Base-by-base conservation (phyloP, 2,797 vertebrate genomes). In the Gymnodraco acuticeps region DNA sequence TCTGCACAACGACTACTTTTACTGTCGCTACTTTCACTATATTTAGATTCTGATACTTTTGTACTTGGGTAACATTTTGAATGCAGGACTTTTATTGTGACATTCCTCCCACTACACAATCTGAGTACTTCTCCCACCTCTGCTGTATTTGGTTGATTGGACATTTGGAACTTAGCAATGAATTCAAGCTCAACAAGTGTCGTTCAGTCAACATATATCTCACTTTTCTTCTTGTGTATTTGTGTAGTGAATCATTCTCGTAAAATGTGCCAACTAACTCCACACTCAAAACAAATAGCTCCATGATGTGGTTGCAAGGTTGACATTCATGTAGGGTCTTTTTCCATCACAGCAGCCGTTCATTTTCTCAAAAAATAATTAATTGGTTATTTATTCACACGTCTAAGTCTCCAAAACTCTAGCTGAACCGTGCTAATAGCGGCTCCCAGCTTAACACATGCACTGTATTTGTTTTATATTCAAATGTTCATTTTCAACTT, bases 101-200 rank as follows among this genome's bases (percentile, higher is more conserved):
- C 8, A 38, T 38, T 33, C 33, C 8, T 9, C n/a, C n/a, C n/a
- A 38, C 33, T 38, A 38, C 6, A 7, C 6, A 2, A 38, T 38
- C 33, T 38, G 33, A 38, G 33, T 38, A 38, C 33, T 38, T 38
- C 33, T 38, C 33, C 33, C 33, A 38, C 33, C 6, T 38, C 33
- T 9, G 6, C 33, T 38, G 33, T 38, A 7, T 38, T 38, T 38
- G 33, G 8, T 38, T 38, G 33, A 38, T 38, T 27, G 27, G 4
- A 27, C 27, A 27, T 27, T 5, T 27, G 27, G 27, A 5, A 5
- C 4, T 27, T 5, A 27, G 27, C 27, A 27, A 27, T 27, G 27
- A 27, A 27, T 27, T 27, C 23, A 27, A 38, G 68, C 66, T 86
- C 78, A 77, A 74, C 70, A 78, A 79, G 84, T 87, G 79, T 75